phyloP scores from a whole-genome alignment of 2,113 vertebrate genomes.

The Nesoenas mayeri region DNA sequence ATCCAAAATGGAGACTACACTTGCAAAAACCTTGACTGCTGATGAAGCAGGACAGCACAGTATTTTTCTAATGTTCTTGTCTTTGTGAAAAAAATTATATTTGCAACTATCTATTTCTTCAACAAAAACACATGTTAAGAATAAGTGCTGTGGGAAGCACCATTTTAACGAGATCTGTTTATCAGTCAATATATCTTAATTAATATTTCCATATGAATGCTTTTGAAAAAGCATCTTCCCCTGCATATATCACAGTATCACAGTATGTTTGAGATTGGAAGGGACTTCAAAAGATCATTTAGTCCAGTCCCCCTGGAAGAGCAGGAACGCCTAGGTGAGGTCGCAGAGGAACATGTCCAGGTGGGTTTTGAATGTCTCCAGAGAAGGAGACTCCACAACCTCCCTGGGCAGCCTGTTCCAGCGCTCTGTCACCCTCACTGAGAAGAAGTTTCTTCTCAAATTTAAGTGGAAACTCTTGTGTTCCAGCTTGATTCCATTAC shows the following conservation, averaged over 20 bases:
- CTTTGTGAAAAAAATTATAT: background rate
- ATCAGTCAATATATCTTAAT: background rate
- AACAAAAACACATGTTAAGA: background rate
- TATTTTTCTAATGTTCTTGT: background rate
- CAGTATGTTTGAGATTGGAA: too few relatives aligned
- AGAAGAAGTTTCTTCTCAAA: too few relatives aligned
- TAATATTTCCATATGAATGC: background rate
- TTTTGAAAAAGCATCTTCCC: background rate
- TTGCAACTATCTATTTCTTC: background rate
- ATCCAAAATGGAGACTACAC: background rate
- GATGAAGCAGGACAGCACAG: background rate
- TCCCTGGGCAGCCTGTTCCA: too few relatives aligned
- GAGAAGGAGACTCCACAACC: too few relatives aligned
- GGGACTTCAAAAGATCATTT: too few relatives aligned
- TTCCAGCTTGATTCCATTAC: too few relatives aligned
- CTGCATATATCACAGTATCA: background rate
- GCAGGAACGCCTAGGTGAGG: too few relatives aligned
- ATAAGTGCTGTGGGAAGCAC: background rate
- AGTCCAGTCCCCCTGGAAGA: too few relatives aligned
- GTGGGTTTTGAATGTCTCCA: too few relatives aligned
- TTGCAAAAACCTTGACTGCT: background rate
- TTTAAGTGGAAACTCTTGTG: too few relatives aligned
- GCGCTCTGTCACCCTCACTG: too few relatives aligned
- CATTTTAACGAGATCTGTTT: background rate
- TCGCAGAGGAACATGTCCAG: too few relatives aligned